Evolutionary conservation across 2,113 vertebrate species (phyloP).

Genomic region (Tretioscincus oriximinensis): DNA sequence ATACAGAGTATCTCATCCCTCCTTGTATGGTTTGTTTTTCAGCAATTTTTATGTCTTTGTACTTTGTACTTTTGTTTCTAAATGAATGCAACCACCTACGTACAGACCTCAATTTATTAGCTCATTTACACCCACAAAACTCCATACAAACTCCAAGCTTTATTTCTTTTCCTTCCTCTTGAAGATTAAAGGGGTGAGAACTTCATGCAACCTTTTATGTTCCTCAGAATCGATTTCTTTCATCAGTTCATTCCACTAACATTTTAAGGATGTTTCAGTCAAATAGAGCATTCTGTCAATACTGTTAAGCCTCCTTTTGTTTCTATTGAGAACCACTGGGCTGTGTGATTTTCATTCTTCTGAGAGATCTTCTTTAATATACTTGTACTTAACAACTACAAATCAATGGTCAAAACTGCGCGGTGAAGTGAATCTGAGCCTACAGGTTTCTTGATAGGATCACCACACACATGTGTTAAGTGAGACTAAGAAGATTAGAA

Average conservation of each 20-base stretch:
- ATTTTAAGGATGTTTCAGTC: slow-evolving; percentile 60
- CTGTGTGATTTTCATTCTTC: slow-evolving; percentile 62
- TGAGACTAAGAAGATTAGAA: slow-evolving; percentile 61
- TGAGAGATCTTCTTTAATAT: slow-evolving; percentile 55
- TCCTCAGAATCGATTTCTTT: slow-evolving; percentile 63
- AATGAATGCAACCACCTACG: slow-evolving; percentile 19
- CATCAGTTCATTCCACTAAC: slow-evolving; percentile 58
- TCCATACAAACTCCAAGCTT: slow-evolving; percentile 18
- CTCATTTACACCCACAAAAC: slow-evolving; percentile 2
- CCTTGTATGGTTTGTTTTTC: not conserved
- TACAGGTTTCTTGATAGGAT: slow-evolving; percentile 31
- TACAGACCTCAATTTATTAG: not conserved
- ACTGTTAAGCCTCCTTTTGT: slow-evolving; percentile 58
- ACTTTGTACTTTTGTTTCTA: not conserved
- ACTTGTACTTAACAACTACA: slow-evolving; percentile 46
- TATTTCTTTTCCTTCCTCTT: slow-evolving; percentile 34
- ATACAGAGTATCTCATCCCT: not conserved
- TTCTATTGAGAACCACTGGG: slow-evolving; percentile 62
- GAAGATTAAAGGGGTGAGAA: slow-evolving; percentile 46
- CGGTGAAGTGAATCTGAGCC: slow-evolving; percentile 49
- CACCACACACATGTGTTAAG: slow-evolving; percentile 23
- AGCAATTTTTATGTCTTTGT: not conserved
- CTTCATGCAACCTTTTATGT: slow-evolving; percentile 59
- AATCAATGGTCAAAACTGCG: slow-evolving; percentile 59
- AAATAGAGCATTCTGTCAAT: slow-evolving; percentile 61